Evolutionary conservation across 2,888 invertebrate species (phyloP), one percentile per base, ranked within the genome.

Genomic region (Eudasyphora cyanicolor): DNA sequence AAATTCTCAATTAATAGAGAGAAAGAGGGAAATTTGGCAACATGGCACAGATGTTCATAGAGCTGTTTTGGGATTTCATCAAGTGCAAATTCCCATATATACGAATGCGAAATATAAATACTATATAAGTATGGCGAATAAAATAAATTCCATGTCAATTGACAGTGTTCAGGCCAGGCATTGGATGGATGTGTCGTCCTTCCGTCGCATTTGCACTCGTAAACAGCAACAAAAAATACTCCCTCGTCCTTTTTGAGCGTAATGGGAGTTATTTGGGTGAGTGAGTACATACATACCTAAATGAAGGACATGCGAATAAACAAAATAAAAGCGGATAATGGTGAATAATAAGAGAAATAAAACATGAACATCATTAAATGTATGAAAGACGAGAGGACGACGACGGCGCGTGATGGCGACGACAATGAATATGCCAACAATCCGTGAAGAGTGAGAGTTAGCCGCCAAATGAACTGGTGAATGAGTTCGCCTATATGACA

Each of bases 241-340:
- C 38, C 10, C 38, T 38, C 38, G 45, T 45, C 45, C 45, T 45
- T 45, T n/a, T 14, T n/a, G 45, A 6, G 8, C 45, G n/a, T 60
- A 29, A 60, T n/a, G 17, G n/a, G n/a, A n/a, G n/a, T n/a, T 60
- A 29, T n/a, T 60, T 14, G 60, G 29, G 29, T 29, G 60, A 29
- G 60, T 29, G 24, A 21, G 21, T 10, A 32, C 32, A 32, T 8
- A 32, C 32, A 32, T 32, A 32, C 7, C 14, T 45, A 45, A n/a
- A 45, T 45, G 29, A 60, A 60, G 60, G 60, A 60, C 60, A 60
- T 29, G 24, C 29, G 19, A 57, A 57, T 12, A 45, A 7, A 45
- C n/a, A 6, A 60, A 60, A 67, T 67, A 67, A 42, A 38, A 42
- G 67, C 21, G 64, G 38, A 64, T 35, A 64, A 64, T 64, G n/a